Conservation (phyloP, 2,797 vertebrate genomes). For the Hippoglossus hippoglossus region DNA sequence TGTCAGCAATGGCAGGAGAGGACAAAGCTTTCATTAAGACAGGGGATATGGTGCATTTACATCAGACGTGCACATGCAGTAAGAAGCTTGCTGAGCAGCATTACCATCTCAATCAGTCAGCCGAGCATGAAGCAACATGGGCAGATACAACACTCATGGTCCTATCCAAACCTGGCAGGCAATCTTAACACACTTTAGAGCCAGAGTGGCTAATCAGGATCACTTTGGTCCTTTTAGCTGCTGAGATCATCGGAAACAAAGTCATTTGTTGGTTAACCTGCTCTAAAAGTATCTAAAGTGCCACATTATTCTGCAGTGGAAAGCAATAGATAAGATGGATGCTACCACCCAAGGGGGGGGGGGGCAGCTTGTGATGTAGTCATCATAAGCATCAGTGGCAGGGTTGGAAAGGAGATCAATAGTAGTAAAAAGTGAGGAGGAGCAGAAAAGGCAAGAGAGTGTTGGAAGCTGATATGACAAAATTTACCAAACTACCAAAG, state of each 20-base stretch:
- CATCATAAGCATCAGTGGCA: neutral
- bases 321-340: neutral
- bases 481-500: no score
- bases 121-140: constrained; percentile 39
- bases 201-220: no score
- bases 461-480: no score
- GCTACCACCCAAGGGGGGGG: neutral
- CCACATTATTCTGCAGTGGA: no score
- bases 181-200: no score
- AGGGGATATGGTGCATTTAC: constrained; percentile 51
- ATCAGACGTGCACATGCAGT: constrained; percentile 37
- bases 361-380: neutral
- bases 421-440: no score
- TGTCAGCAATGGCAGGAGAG: constrained; percentile 74
- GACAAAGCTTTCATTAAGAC: constrained; percentile 68
- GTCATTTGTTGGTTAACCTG: no score
- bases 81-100: constrained; percentile 1
- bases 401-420: neutral
- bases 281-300: no score
- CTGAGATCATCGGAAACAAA: no score
- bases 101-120: constrained; percentile 54
- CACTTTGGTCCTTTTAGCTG: no score
- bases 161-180: neutral
- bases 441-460: no score
- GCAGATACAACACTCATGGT: constrained; percentile 22